These are phyloP conservation scores for Limnodromus scolopaceus DNA, from an alignment of 2,797 vertebrate species.

Conservation along the genomic window DNA sequence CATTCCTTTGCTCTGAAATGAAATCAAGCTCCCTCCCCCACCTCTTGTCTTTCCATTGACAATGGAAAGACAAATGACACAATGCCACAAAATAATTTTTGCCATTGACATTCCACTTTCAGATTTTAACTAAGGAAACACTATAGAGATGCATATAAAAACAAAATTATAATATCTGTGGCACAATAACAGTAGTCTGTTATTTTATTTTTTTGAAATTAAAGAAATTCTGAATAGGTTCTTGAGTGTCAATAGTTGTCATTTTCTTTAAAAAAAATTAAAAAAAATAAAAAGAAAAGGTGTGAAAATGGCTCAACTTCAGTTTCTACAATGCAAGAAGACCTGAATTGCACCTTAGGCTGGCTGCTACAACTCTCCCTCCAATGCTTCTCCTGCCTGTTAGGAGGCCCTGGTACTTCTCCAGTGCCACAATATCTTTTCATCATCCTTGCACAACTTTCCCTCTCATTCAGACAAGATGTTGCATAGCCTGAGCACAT, in stretches of 20 bases:
- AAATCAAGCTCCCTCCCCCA: background rate
- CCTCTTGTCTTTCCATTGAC: background rate
- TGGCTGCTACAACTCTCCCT: background rate
- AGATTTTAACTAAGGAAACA: background rate
- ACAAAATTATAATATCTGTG: background rate
- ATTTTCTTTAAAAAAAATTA: background rate
- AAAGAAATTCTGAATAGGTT: background rate
- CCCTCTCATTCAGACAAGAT: rapidly evolving
- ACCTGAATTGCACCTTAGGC: background rate
- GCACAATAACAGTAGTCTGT: background rate
- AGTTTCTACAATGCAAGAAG: background rate
- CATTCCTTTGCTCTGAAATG: background rate
- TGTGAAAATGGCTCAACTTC: background rate
- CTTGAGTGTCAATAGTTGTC: background rate
- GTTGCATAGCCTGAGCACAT: background rate
- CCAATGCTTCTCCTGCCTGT: background rate
- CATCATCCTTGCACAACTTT: background rate
- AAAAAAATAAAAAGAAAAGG: background rate
- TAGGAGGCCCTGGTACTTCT: background rate
- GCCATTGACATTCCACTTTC: background rate
- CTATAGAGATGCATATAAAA: background rate
- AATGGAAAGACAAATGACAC: background rate
- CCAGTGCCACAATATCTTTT: background rate
- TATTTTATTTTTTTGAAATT: background rate
- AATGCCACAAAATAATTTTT: background rate